Percentiles rank a stretch among this genome's conserved stretches.
phyloP scores from a whole-genome alignment of 2,888 invertebrate genomes.

The Conchocele bisecta region DNA sequence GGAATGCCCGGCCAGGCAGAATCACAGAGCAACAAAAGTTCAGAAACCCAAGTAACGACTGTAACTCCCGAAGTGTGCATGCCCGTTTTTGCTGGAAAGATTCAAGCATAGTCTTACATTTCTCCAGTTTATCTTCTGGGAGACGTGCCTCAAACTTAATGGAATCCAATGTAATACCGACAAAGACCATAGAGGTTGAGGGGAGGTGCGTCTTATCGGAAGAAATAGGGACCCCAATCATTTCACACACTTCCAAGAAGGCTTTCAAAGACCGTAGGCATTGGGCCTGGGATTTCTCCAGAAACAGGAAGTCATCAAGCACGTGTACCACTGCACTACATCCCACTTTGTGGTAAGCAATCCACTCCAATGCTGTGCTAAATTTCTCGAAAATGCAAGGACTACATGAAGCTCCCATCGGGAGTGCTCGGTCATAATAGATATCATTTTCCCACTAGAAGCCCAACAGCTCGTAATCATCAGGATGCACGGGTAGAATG shows the following conservation, averaged over 20 bases:
- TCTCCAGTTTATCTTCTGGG: conserved; percentile 21
- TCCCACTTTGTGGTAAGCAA: conserved; percentile 7
- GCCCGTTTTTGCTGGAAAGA: not conserved
- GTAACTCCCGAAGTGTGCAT: not conserved
- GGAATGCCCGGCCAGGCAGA: conserved; percentile 32
- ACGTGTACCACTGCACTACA: conserved; percentile 17
- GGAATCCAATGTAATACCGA: conserved; percentile 28
- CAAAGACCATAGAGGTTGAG: conserved; percentile 6
- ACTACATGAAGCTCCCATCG: conserved; percentile 26
- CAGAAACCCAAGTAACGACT: conserved; percentile 27
- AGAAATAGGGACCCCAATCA: conserved; percentile 32
- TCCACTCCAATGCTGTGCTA: conserved; percentile 24
- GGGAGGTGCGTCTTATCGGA: conserved; percentile 21
- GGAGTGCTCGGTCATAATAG: conserved; percentile 36
- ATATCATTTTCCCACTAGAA: conserved; percentile 24
- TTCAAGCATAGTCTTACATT: not conserved
- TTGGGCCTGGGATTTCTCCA: conserved; percentile 1
- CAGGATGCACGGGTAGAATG: conserved; percentile 30
- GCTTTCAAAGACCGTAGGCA: conserved; percentile 3
- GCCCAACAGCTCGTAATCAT: conserved; percentile 31
- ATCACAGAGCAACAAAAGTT: conserved; percentile 42
- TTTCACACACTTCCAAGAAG: conserved; percentile 11
- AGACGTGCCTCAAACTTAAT: conserved; percentile 16
- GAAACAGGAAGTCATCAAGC: conserved; percentile 32
- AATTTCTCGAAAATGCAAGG: conserved; percentile 37